Evolutionary conservation across 2,113 vertebrate species (phyloP).

Genomic region (Caretta caretta): DNA sequence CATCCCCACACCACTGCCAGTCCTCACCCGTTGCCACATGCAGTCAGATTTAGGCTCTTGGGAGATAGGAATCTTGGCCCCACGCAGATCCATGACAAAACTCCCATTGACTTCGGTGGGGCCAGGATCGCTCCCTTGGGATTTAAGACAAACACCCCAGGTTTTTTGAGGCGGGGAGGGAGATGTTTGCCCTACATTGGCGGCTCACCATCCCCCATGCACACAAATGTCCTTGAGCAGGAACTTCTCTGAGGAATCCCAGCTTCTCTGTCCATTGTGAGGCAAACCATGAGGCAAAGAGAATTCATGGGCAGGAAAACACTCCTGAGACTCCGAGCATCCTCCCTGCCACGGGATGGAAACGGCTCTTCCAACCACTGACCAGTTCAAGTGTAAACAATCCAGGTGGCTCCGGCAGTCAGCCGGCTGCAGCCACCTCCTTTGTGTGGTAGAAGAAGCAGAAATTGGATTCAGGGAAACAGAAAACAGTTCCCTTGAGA

Average conservation of each 20-base stretch:
- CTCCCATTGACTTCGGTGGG: background rate
- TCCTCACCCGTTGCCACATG: background rate
- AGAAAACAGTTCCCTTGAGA: slow-evolving; percentile 47
- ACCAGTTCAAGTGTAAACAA: background rate
- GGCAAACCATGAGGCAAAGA: background rate
- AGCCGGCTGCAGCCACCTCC: background rate
- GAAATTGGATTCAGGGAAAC: slow-evolving; percentile 31
- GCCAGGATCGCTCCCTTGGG: background rate
- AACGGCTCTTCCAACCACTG: background rate
- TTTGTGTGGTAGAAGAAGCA: background rate
- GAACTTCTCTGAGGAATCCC: background rate
- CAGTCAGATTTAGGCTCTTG: background rate
- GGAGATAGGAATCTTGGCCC: background rate
- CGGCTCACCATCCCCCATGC: background rate
- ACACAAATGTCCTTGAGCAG: background rate
- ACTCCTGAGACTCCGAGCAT: background rate
- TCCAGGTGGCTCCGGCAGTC: accelerated
- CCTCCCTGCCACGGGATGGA: background rate
- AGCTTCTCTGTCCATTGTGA: background rate
- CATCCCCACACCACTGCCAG: background rate
- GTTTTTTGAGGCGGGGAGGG: background rate
- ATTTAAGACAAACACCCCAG: background rate
- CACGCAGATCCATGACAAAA: background rate
- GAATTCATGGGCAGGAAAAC: background rate
- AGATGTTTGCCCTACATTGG: background rate